Base-by-base conservation (phyloP, 2,888 invertebrate species). In the Epirrhoe alternata region DNA sequence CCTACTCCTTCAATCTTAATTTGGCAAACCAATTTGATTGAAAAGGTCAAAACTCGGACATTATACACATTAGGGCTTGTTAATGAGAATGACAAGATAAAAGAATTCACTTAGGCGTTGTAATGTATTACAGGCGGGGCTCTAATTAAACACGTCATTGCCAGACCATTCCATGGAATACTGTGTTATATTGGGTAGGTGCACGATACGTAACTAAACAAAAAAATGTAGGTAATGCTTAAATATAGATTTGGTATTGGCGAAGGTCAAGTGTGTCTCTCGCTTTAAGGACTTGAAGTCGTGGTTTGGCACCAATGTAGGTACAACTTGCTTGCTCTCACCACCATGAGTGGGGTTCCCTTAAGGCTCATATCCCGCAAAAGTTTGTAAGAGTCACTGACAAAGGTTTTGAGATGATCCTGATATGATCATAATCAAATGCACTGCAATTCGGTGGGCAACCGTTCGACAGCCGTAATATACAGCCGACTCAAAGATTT, bases 141-240 rank as follows among this genome's bases (percentile, higher is more conserved):
- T 68, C 76, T 86, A 89, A 88, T 89, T 88, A 86, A 79, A 75
- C 74, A 74, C 77, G 77, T 80, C 78, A 78, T 77, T 77, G 57
- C 51, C 61, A 76, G 75, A 74, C 64, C 72, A 70, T 75, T 76
- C 73, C 68, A 64, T 50, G 74, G 47, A 75, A 74, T 74, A 74
- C 72, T 61, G 69, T 64, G 72, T 69, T 71, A 73, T 77, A 74
- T 75, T 67, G 57, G 64, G 71, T 59, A 59, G 42, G 50, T 58
- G 17, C 51, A 51, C 51, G 51, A 51, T 50, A 17, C 50, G 38
- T 69, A 70, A 61, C 57, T 70, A 60, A 61, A 68, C n/a, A 69
- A 65, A 72, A 74, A 72, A 69, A 67, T 42, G 38, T 42, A 64
- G 66, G 67, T 64, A 65, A 63, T 5, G 42, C 31, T 59, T 71